phyloP scores from a whole-genome alignment of 2,888 invertebrate species.

The Callyntrura guangdongensis region DNA sequence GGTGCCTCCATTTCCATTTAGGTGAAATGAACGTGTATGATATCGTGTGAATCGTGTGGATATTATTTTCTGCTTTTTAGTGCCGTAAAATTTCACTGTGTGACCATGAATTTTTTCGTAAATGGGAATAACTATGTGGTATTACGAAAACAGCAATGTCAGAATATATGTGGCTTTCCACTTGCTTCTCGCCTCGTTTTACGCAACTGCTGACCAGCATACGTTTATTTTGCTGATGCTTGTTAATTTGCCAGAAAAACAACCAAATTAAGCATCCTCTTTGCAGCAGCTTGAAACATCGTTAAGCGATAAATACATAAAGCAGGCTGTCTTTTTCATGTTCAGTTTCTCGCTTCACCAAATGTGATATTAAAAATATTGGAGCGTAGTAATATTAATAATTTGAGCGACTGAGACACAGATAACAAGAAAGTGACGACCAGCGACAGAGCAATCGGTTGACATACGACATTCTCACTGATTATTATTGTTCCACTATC shows the following conservation, averaged over 20 bases:
- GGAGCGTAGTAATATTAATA: background rate
- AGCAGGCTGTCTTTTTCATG: background rate
- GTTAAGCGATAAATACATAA: too few species aligned
- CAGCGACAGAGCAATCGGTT: slow-evolving; percentile 36
- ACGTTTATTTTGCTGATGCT: background rate
- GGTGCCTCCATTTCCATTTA: too few species aligned
- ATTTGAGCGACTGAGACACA: background rate
- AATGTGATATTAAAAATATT: slow-evolving; percentile 8
- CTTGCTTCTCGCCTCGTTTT: background rate
- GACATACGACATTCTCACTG: slow-evolving; percentile 52
- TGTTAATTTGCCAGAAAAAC: slow-evolving; percentile 4
- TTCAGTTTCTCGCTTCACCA: slow-evolving; percentile 9
- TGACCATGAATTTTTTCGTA: slow-evolving; percentile 29
- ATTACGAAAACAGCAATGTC: too few species aligned
- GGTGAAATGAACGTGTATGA: too few species aligned
- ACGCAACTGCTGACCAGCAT: background rate
- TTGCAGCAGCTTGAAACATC: too few species aligned
- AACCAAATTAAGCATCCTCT: background rate
- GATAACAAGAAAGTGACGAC: slow-evolving; percentile 62
- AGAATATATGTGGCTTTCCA: slow-evolving; percentile 22
- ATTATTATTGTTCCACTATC: slow-evolving; percentile 50
- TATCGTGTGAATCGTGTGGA: too few species aligned
- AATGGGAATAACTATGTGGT: background rate
- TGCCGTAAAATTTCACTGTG: too few species aligned
- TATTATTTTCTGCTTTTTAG: too few species aligned